Evolutionary conservation across 92 coral and sea anemone genomes (phyloP).

Genomic region (Pocillopora grandis): DNA sequence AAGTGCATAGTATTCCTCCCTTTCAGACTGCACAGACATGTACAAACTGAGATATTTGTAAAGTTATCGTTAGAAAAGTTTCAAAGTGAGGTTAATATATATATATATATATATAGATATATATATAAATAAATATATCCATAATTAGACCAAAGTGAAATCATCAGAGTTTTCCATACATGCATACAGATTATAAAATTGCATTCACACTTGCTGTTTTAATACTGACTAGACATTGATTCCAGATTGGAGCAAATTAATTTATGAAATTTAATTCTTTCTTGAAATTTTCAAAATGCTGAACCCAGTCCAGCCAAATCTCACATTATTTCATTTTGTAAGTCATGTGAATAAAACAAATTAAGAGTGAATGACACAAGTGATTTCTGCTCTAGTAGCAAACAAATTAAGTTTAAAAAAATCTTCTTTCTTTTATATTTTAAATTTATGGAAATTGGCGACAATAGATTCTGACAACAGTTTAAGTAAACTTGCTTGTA

Average conservation of each 20-base stretch:
- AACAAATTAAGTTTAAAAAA: too few species aligned
- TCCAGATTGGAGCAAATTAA: not conserved
- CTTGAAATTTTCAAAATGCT: not conserved
- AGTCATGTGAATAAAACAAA: not conserved
- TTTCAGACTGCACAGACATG: too few species aligned
- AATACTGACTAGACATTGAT: slow-evolving; percentile 6
- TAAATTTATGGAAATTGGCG: too few species aligned
- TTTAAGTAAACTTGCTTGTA: too few species aligned
- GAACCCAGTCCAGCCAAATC: not conserved
- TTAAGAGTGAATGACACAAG: not conserved
- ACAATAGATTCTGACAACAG: too few species aligned
- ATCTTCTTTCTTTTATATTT: too few species aligned
- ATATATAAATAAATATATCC: not conserved
- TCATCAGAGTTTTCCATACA: slow-evolving; percentile 1
- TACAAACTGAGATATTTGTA: too few species aligned
- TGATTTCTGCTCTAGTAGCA: not conserved
- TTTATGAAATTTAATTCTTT: not conserved
- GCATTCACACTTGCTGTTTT: not conserved
- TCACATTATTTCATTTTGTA: not conserved
- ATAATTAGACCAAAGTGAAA: not conserved
- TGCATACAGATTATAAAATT: slow-evolving; percentile 17
- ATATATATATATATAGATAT: not conserved
- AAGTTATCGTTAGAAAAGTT: not conserved
- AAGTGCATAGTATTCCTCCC: too few species aligned
- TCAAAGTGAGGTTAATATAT: not conserved